Conservation (phyloP, 2,113 vertebrate genomes). For the Paramisgurnus dabryanus region DNA sequence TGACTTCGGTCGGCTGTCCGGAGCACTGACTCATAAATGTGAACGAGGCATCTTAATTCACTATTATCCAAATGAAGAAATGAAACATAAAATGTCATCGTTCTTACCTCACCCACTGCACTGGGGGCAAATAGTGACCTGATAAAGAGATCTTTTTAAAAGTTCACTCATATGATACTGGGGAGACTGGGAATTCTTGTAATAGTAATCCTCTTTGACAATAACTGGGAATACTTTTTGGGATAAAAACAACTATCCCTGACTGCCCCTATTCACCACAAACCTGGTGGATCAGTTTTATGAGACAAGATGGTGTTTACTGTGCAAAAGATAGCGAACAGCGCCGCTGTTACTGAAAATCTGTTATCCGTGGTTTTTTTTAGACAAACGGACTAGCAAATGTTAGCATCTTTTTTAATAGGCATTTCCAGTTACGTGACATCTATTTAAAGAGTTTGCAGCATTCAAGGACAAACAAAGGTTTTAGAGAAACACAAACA, state of each 20-base stretch:
- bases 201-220: neutral
- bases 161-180: neutral
- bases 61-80: slow-evolving; percentile 52
- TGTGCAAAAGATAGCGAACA: neutral
- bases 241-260: neutral
- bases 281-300: too few species aligned
- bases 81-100: slow-evolving; percentile 32
- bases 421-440: neutral
- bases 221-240: too few species aligned
- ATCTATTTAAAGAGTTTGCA: slow-evolving; percentile 9
- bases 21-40: slow-evolving; percentile 60
- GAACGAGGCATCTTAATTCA: slow-evolving; percentile 46
- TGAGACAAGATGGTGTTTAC: too few species aligned
- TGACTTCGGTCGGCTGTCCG: slow-evolving; percentile 63
- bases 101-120: slow-evolving; percentile 2
- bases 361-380: neutral
- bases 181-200: neutral
- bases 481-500: slow-evolving; percentile 25
- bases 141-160: slow-evolving; percentile 2
- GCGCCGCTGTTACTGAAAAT: neutral
- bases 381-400: neutral
- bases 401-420: slow-evolving; percentile 2
- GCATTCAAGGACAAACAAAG: slow-evolving; percentile 34
- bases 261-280: neutral
- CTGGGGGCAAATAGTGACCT: slow-evolving; percentile 29